Evolutionary conservation across 2,888 invertebrate species (phyloP), one percentile per base, ranked within the genome.

Genomic region (Drosophila kambysellisi): DNA sequence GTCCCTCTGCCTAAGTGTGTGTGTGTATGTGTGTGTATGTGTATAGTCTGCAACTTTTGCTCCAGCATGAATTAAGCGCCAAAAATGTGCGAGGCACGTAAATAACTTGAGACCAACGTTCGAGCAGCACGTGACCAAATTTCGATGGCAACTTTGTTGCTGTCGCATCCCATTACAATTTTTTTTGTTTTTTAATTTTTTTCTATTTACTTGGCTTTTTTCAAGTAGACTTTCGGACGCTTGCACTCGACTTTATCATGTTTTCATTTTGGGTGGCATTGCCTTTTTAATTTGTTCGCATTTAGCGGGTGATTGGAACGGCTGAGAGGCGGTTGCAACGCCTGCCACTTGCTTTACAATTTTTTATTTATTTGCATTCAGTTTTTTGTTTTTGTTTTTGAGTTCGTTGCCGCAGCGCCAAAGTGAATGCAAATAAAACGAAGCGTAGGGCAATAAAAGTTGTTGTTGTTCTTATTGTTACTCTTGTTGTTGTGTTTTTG

Each of bases 1-100:
- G 46, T 57, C 54, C 17, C 20, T 57, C 39, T 67, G 69, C 58
- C 1, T n/a, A 11, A 20, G 5, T 60, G 58, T 15, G 12, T 35
- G 11, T 35, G 4, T 35, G 11, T 35, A 1, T 41, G 41, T 11
- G 7, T 46, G 20, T 46, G n/a, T 43, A 4, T 61, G 41, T 57
- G 67, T 74, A 70, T 79, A 61, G 63, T 54, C 76, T 59, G 63
- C 73, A 79, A 81, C 72, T 75, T 74, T 60, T 67, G 62, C 70
- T 77, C 39, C 41, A 72, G 70, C 76, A 81, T 73, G 75, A 82
- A 85, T 75, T 83, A 81, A 84, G 74, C 84, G 85, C 82, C 81
- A 82, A 87, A 86, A 85, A 82, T 87, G 87, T 81, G 79, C 87
- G 74, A 76, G 77, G 87, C 85, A 86, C 88, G 88, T 86, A 86